Evolutionary conservation across 2,797 vertebrate species (phyloP), one percentile per base, ranked within the genome.

Genomic region (Todus mexicanus): DNA sequence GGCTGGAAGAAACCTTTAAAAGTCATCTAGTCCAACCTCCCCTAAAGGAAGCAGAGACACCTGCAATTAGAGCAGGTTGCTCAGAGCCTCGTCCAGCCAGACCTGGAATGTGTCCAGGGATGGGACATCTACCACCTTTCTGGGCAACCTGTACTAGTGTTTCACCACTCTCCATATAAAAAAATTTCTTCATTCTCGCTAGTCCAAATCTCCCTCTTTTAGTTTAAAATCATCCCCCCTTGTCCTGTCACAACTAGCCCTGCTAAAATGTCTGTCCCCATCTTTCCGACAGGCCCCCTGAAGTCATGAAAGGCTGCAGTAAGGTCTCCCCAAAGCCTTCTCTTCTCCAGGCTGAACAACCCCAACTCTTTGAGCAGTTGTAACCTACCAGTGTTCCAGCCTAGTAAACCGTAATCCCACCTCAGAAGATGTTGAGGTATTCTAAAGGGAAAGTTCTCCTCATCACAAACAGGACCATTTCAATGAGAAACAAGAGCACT

Each of bases 341-440:
- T 60, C 57, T 26, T 59, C 16, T 37, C 15, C 35, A 60, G 35
- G 57, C 16, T 60, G 11, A 38, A 38, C 37, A 60, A 27, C 4
- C 35, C 16, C 57, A 38, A 60, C 35, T 60, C 35, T 8, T 7
- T 6, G 9, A 91, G 59, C 15, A 40, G 8, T 4, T 45, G 35
- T n/a, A 53, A n/a, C 47, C 54, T 48, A 11, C 9, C 2, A 4
- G 31, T 26, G 27, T 42, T 26, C 29, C 59, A 84, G 63, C 31
- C 78, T 20, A 35, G 71, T 20, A 17, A 72, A 10, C 47, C 45
- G 14, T 10, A 42, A 70, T 13, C 26, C 64, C 68, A 70, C 60
- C 0, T 0, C 9, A 35, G 51, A n/a, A 75, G 23, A 23, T 20
- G 13, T 5, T 9, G 72, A 70, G 37, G 20, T 4, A 15, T 37